These are phyloP conservation scores for Pollenia amentaria DNA, from an alignment of 2,888 invertebrate genomes.

Conservation along the genomic window DNA sequence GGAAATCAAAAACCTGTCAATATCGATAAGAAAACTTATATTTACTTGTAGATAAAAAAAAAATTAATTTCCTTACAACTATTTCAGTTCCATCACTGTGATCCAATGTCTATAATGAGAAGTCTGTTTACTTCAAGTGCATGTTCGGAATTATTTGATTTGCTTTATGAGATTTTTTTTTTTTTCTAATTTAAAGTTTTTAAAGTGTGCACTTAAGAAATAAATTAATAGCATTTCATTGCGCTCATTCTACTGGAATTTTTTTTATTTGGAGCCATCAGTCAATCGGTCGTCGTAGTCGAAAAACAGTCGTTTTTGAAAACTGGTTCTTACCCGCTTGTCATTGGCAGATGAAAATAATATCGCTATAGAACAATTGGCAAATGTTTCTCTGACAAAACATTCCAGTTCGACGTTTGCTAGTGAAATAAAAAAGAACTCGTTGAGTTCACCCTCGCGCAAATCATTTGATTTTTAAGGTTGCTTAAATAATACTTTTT, in stretches of 20 bases:
- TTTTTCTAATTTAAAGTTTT: background rate
- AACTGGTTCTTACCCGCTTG: too few species aligned
- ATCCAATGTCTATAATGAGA: constrained; percentile 2
- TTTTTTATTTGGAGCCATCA: too few species aligned
- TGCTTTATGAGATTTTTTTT: constrained; percentile 1
- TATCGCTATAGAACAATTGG: too few species aligned
- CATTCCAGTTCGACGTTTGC: background rate
- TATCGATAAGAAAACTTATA: background rate
- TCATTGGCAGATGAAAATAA: too few species aligned
- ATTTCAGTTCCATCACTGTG: constrained; percentile 4
- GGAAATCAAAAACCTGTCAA: constrained; percentile 30
- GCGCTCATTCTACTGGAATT: background rate
- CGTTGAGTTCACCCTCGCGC: background rate
- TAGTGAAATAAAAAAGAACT: background rate
- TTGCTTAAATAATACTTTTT: too few species aligned
- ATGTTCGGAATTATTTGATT: background rate
- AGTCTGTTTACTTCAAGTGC: constrained; percentile 31
- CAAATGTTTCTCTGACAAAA: background rate
- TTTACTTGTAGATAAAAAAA: background rate
- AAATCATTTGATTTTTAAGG: background rate
- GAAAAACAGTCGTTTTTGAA: too few species aligned
- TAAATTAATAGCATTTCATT: constrained; percentile 3
- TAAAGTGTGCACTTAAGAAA: constrained; percentile 29
- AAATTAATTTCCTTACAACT: constrained; percentile 35
- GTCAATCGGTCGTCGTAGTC: too few species aligned